Evolutionary conservation across 2,888 invertebrate species (phyloP), one percentile per base, ranked within the genome.

Genomic region (Drepana falcataria): DNA sequence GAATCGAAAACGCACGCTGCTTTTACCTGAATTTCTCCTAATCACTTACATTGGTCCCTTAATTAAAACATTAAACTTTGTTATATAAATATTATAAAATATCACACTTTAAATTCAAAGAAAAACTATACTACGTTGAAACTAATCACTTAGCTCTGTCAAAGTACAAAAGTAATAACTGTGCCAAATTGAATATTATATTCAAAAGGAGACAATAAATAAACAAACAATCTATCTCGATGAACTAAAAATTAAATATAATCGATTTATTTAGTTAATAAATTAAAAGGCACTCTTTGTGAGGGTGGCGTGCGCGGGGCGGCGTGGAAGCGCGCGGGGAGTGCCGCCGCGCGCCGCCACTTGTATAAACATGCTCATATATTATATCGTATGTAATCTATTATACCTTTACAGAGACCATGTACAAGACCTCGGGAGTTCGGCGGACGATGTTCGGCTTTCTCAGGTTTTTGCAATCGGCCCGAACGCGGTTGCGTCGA

Each of bases 41-140:
- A 87, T 85, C 84, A 84, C 80, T 83, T 85, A 90, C 79, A 89
- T 91, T 91, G 90, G 91, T 91, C 90, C 91, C 91, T 90, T 90
- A 88, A 83, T 88, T 87, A 85, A 87, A 89, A 86, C 86, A 84
- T 87, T 86, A 80, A 87, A 88, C 87, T 87, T 88, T 89, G 83
- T 88, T 88, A 88, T 86, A 89, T 89, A 88, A 89, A 89, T 89
- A 89, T 87, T 87, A 88, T 86, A 89, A 90, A 90, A 91, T 91
- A 91, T 91, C 91, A 91, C 91, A 90, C 91, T 88, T 90, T 89
- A 88, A 88, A 89, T 89, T 90, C 88, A 88, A 90, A 87, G 77
- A 77, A 85, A 87, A 85, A 83, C 85, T 87, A 87, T 81, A 68
- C 88, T 89, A 90, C 74, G 74, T 86, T 83, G 83, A 87, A 87